Percentiles rank a stretch among this genome's conserved stretches.
These are phyloP conservation scores for Ruditapes philippinarum DNA, from an alignment of 1,140 invertebrate species.

Conservation along the genomic window DNA sequence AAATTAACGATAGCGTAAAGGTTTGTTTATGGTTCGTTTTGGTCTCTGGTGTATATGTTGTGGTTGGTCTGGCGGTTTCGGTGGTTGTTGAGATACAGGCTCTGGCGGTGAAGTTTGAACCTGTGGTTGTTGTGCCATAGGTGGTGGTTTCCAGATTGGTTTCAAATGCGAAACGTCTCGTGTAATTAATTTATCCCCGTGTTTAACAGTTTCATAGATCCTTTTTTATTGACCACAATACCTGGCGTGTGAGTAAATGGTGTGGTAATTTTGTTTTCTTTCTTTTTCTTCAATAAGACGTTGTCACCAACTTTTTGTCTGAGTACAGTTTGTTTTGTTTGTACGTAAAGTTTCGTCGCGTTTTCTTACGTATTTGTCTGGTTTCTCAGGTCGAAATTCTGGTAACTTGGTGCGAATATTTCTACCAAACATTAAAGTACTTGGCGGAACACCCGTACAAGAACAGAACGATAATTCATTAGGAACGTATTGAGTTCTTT, in stretches of 20 bases:
- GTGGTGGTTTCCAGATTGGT: not conserved
- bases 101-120: too few species aligned
- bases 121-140: too few species aligned
- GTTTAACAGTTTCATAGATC: slow-evolving; percentile 11
- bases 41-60: too few species aligned
- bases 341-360: too few species aligned
- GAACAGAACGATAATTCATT: not conserved
- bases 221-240: not conserved
- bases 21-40: too few species aligned
- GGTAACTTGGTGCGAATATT: not conserved
- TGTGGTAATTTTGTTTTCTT: not conserved
- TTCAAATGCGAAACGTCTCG: not conserved
- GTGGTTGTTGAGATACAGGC: too few species aligned
- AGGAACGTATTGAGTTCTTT: slow-evolving; percentile 7
- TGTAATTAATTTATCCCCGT: slow-evolving; percentile 5
- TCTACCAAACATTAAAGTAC: not conserved
- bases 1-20: too few species aligned
- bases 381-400: not conserved
- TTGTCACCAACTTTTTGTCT: slow-evolving; percentile 6
- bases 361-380: not conserved
- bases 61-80: too few species aligned
- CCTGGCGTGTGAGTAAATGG: not conserved
- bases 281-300: not conserved
- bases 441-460: not conserved
- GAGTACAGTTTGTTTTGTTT: slow-evolving; percentile 5